Base-by-base conservation (phyloP, 2,113 vertebrate genomes). In the Thymallus thymallus region DNA sequence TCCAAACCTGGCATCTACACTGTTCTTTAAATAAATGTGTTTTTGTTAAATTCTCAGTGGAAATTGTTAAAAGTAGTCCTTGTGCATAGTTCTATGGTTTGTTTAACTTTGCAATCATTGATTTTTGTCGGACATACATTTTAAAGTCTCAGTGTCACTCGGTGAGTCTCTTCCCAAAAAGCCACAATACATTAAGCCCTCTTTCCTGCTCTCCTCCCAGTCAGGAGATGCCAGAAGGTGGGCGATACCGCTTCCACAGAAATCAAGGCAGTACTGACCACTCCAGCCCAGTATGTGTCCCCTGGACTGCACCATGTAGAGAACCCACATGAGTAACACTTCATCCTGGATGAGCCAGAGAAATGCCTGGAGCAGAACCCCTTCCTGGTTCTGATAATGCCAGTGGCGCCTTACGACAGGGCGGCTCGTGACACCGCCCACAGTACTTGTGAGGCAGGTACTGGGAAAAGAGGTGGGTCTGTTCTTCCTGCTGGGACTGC, bases 301-400 rank as follows among this genome's bases (percentile, higher is more conserved):
- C 75, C 71, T n/a, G 81, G 68, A 3, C 23, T 26, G 58, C 88
- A 81, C 48, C 29, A 6, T 1, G 78, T 87, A 0, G 74, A 84
- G 0, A 87, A 91, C 63, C 85, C 85, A 0, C 1, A 86, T 29
- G 65, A 69, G 0, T 87, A 91, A 72, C 74, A 72, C 0, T 94
- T 87, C 65, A 48, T 87, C 23, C 30, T 89, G 6, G 88, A 89
- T 69, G 76, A 82, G 51, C 76, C 80, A 0, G 26, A 78, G 0
- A 91, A 88, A 63, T 90, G 84, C 65, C 35, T 14, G 3, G 18
- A 1, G 0, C 60, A 29, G 23, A 1, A 72, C 0, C 87, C 90
- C 0, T 92, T 93, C 70, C 75, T 93, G 69, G 82, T 93, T 48
- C 72, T 94, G 23, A 70, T 94, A 3, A 69, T 0, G 1, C 84